Conservation (phyloP, 2,797 vertebrate species). For the Neopelma chrysocephalum region DNA sequence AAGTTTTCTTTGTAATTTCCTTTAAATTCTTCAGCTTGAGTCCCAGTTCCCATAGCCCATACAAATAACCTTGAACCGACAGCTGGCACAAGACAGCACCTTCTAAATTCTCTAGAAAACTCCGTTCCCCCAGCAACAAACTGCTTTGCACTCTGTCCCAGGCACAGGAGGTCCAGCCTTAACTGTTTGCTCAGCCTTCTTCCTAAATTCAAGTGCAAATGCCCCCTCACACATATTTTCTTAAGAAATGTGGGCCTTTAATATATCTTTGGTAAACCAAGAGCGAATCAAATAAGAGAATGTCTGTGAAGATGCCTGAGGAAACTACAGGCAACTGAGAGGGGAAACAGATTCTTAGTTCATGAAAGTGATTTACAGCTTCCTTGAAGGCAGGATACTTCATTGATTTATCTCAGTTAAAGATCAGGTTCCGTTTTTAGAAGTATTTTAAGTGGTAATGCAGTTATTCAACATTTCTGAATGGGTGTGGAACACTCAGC, state of each 20-base stretch:
- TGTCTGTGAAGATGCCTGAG: background rate
- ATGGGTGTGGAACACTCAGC: background rate
- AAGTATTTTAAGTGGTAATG: background rate
- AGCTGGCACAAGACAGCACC: background rate
- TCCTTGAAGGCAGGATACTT: background rate
- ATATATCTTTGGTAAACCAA: background rate
- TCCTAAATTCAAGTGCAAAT: background rate
- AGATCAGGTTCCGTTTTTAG: background rate
- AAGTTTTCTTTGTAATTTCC: background rate
- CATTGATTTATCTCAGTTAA: background rate
- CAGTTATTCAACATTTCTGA: background rate
- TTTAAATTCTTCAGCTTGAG: background rate
- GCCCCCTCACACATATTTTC: background rate
- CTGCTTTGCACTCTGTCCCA: background rate
- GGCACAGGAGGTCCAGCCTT: background rate
- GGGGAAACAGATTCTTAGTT: background rate
- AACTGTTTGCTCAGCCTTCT: background rate
- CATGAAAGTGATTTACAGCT: background rate
- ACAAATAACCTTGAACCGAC: background rate
- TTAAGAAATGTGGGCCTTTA: background rate
- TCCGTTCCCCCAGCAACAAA: background rate
- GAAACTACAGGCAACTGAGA: background rate
- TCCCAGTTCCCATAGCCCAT: accelerated
- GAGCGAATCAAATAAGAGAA: background rate
- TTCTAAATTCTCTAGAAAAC: background rate